phyloP scores from a whole-genome alignment of 2,797 vertebrate genomes.

The Pagetopsis macropterus region DNA sequence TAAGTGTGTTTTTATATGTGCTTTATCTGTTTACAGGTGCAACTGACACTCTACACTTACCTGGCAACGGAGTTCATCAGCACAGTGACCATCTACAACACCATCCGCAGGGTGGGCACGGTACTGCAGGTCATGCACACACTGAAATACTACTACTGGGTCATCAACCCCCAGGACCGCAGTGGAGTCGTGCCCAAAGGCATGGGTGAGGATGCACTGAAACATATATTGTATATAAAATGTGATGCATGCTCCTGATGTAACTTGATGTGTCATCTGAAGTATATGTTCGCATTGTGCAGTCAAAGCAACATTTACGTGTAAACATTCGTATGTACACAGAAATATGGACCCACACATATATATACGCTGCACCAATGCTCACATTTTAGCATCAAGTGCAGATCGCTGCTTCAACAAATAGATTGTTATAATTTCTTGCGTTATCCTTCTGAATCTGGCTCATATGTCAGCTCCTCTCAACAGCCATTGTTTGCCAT shows the following conservation, averaged over 20 bases:
- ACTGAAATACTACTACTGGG: constrained; percentile 98
- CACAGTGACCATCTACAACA: constrained; percentile 96
- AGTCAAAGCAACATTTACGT: constrained; percentile 1
- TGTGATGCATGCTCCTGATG: not conserved
- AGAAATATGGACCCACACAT: constrained; percentile 1
- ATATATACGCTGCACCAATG: not conserved
- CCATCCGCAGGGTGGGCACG: constrained; percentile 93
- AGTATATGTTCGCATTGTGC: not conserved
- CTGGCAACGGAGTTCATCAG: constrained; percentile 96
- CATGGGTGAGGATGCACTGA: constrained; percentile 80
- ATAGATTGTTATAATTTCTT: not conserved
- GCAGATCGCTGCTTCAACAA: not conserved
- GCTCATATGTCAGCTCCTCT: not conserved
- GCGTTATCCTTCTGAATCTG: not conserved
- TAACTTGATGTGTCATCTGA: not conserved
- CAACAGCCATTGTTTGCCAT: constrained; percentile 2
- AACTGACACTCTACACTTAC: constrained; percentile 94
- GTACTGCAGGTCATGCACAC: constrained; percentile 97
- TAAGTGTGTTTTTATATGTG: constrained; percentile 8
- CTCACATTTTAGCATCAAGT: not conserved
- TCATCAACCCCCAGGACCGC: constrained; percentile 93
- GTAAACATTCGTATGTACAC: too few relatives aligned
- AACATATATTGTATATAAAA: not conserved
- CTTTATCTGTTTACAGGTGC: constrained; percentile 83
- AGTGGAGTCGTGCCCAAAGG: constrained; percentile 95